Conservation (phyloP, 2,888 invertebrate species). For the Andricus curvator region DNA sequence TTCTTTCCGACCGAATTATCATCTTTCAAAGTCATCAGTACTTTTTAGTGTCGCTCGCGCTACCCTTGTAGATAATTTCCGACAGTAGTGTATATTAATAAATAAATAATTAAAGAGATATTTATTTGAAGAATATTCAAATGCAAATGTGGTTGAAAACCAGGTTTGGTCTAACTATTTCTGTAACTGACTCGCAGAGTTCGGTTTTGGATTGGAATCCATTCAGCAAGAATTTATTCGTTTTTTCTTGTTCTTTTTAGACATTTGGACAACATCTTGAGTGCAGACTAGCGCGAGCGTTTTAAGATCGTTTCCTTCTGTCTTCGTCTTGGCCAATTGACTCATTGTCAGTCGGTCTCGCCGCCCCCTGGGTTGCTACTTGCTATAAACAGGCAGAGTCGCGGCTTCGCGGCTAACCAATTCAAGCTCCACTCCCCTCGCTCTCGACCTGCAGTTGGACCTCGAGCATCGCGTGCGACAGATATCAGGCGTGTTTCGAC, state of each 20-base stretch:
- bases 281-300: not conserved
- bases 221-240: conserved; percentile 19
- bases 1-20: too few species aligned
- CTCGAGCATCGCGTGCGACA: conserved; percentile 68
- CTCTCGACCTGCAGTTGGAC: conserved; percentile 65
- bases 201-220: conserved; percentile 21
- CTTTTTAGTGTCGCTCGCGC: too few species aligned
- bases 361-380: not conserved
- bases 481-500: conserved; percentile 60
- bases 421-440: conserved; percentile 48
- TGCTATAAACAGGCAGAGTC: conserved; percentile 57
- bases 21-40: too few species aligned
- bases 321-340: conserved; percentile 11
- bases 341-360: not conserved
- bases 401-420: conserved; percentile 42
- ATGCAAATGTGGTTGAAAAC: too few species aligned
- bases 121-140: too few species aligned
- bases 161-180: not conserved
- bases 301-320: conserved; percentile 33
- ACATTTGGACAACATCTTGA: conserved; percentile 28
- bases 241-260: conserved; percentile 23
- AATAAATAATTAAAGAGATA: too few species aligned
- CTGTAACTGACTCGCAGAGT: conserved; percentile 20
- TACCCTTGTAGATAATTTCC: too few species aligned
- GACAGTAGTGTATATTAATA: too few species aligned